Conservation (phyloP, 2,797 vertebrate genomes). For the Malurus leucopterus region DNA sequence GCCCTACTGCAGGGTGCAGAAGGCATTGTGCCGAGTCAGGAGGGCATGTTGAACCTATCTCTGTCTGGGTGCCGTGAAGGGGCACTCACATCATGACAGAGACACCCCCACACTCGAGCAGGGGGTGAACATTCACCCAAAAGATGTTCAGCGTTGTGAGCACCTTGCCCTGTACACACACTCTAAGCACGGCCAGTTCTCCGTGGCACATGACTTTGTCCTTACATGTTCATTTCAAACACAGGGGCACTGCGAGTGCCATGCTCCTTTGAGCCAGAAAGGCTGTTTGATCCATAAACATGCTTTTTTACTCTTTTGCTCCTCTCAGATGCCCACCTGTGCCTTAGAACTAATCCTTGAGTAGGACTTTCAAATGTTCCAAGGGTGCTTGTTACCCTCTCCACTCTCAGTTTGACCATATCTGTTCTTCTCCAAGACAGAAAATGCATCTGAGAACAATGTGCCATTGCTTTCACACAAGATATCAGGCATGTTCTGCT, state of each 20-base stretch:
- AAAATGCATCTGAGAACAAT: not conserved
- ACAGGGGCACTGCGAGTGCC: not conserved
- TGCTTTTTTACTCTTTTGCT: not conserved
- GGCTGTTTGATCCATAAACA: constrained; percentile 30
- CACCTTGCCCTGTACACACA: not conserved
- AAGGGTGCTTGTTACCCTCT: not conserved
- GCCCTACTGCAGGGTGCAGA: not conserved
- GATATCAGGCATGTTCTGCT: rapidly evolving
- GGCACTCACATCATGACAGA: not conserved
- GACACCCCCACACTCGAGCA: not conserved
- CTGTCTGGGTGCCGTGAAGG: not conserved
- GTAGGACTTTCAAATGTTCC: constrained; percentile 6
- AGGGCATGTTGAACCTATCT: not conserved
- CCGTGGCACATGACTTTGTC: not conserved
- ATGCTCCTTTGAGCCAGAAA: constrained; percentile 28
- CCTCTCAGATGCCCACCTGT: constrained; percentile 3
- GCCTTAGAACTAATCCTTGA: constrained; percentile 35
- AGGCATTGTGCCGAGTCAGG: rapidly evolving
- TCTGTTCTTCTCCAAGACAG: not conserved
- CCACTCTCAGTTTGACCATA: not conserved
- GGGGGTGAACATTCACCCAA: not conserved
- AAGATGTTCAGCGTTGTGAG: not conserved
- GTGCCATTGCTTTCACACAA: not conserved
- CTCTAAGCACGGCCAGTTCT: not conserved
- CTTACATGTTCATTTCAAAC: constrained; percentile 7